These are phyloP conservation scores for Chrysoperla carnea DNA, from an alignment of 1,140 invertebrate genomes.

Conservation along the genomic window DNA sequence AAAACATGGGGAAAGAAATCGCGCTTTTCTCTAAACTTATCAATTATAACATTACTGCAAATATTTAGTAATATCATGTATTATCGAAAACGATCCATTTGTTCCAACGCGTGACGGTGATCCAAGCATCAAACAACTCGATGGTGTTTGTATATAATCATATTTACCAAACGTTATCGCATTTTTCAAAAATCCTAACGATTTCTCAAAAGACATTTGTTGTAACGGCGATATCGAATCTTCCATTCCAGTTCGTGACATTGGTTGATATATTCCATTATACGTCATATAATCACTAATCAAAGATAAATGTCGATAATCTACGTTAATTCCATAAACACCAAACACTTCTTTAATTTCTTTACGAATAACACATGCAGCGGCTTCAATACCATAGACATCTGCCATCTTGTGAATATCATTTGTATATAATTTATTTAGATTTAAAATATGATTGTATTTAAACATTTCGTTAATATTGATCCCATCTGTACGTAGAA, in stretches of 20 bases:
- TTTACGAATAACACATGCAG: constrained; percentile 16
- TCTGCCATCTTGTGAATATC: constrained; percentile 82
- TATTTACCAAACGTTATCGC: constrained; percentile 49
- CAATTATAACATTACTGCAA: too few relatives aligned
- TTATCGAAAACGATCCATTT: too few relatives aligned
- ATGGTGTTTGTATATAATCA: constrained; percentile 73
- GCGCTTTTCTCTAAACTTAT: too few relatives aligned
- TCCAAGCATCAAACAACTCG: constrained; percentile 75
- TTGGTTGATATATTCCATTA: constrained; percentile 72
- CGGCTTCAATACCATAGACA: constrained; percentile 94
- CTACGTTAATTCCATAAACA: constrained; percentile 91
- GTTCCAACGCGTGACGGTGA: constrained; percentile 70
- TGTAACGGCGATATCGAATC: constrained; percentile 80
- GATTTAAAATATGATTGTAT: constrained; percentile 61
- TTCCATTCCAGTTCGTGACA: constrained; percentile 82
- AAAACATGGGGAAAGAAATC: too few relatives aligned
- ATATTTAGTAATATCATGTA: too few relatives aligned
- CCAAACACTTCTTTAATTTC: constrained; percentile 88
- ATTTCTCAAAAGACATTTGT: constrained; percentile 96
- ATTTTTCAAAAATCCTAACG: constrained; percentile 68
- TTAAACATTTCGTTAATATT: constrained; percentile 85
- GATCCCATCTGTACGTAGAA: constrained; percentile 86
- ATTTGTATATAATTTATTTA: constrained; percentile 81
- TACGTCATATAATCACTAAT: constrained; percentile 98
- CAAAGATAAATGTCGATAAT: constrained; percentile 80